These are phyloP conservation scores for Manis javanica DNA, from an alignment of 2,797 vertebrate species.

Conservation along the genomic window DNA sequence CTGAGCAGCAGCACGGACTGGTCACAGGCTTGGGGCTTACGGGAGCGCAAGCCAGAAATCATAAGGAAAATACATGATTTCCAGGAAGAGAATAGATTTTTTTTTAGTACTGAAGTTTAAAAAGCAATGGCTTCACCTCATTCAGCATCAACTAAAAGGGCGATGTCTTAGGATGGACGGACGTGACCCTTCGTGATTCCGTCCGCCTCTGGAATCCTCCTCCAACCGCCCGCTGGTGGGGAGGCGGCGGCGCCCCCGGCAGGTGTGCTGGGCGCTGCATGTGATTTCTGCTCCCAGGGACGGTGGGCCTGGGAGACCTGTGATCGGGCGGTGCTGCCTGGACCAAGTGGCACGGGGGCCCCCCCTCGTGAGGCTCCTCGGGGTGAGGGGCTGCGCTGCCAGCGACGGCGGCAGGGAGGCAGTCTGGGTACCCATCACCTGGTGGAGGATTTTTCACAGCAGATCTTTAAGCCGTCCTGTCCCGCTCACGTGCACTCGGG, in stretches of 20 bases:
- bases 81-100: background rate
- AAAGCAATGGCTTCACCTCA: background rate
- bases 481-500: background rate
- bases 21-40: background rate
- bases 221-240: background rate
- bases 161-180: background rate
- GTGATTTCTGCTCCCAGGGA: constrained; percentile 29
- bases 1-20: background rate
- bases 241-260: background rate
- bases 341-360: constrained; percentile 25
- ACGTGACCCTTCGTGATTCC: background rate
- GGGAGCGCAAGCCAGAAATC: background rate
- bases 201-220: background rate
- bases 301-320: background rate
- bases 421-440: background rate
- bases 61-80: background rate
- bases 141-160: background rate
- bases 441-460: background rate
- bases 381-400: background rate
- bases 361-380: background rate
- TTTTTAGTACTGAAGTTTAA: background rate
- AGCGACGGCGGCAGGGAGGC: background rate
- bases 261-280: background rate
- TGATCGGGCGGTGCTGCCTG: background rate
- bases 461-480: background rate